Conservation (phyloP, 35 echinoderm and acorn worm species). For the Hemicentrotus pulcherrimus region DNA sequence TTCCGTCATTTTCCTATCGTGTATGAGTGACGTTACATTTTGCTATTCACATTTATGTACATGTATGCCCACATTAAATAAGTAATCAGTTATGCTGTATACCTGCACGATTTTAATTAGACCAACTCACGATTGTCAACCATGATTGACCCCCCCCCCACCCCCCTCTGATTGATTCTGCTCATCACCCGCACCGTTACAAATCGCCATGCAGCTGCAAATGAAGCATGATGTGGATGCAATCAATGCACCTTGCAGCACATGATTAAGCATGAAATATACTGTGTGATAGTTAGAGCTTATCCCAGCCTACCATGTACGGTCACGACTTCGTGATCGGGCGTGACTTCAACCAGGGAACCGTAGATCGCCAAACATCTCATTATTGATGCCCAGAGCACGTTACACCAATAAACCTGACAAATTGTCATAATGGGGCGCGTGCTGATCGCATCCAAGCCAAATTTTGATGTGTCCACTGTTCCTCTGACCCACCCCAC, state of each 20-base stretch:
- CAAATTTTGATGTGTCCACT: too few relatives aligned
- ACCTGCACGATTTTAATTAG: too few relatives aligned
- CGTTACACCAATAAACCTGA: conserved; percentile 7
- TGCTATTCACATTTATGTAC: too few relatives aligned
- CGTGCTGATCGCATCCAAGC: not conserved
- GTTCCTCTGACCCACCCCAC: too few relatives aligned
- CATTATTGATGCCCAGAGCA: not conserved
- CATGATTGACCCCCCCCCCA: too few relatives aligned
- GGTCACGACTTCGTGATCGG: conserved; percentile 1
- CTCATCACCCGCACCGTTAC: not conserved
- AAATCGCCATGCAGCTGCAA: not conserved
- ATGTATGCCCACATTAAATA: too few relatives aligned
- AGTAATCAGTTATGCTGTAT: too few relatives aligned
- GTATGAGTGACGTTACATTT: too few relatives aligned
- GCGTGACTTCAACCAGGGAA: conserved; percentile 3
- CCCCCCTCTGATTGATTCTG: too few relatives aligned
- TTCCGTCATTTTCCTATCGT: too few relatives aligned
- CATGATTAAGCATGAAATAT: not conserved
- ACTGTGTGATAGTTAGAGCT: not conserved
- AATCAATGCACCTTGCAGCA: not conserved
- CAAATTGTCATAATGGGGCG: not conserved
- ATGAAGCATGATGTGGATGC: not conserved
- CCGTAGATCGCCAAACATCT: not conserved
- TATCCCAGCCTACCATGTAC: not conserved
- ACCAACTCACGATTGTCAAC: too few relatives aligned